Conservation (phyloP, 2,113 vertebrate species). For the Falcunculus frontatus region DNA sequence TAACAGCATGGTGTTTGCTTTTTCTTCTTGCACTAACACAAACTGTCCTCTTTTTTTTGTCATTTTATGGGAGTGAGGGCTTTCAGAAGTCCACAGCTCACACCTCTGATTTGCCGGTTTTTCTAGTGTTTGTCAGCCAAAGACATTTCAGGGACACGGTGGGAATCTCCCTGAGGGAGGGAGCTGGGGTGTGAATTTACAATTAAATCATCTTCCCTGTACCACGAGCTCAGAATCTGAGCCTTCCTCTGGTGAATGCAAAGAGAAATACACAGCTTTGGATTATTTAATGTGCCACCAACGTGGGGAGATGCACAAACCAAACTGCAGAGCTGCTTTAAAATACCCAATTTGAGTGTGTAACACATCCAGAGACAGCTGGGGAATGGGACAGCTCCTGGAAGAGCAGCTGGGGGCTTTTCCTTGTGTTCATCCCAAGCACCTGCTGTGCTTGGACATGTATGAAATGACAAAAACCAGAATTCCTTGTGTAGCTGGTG, state of each 20-base stretch:
- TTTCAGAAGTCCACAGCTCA: neutral
- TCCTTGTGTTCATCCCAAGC: neutral
- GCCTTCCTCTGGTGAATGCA: neutral
- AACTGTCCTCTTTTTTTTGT: neutral
- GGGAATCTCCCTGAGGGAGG: neutral
- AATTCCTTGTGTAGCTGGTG: neutral
- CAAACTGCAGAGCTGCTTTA: neutral
- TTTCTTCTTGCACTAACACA: neutral
- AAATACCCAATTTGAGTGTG: neutral
- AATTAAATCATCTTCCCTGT: neutral
- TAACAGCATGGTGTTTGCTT: neutral
- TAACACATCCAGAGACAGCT: neutral
- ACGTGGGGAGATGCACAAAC: neutral
- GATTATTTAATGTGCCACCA: accelerated
- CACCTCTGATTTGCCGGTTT: neutral
- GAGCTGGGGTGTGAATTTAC: neutral
- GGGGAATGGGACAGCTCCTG: neutral
- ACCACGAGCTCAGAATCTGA: neutral
- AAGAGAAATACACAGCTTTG: neutral
- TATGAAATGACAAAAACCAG: neutral
- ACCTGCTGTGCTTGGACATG: neutral
- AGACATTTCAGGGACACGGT: neutral
- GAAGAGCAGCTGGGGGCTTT: neutral
- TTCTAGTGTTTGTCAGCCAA: neutral
- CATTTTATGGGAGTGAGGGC: neutral